Base-by-base conservation (phyloP, 2,888 invertebrate genomes). In the Amphimallon solstitiale region DNA sequence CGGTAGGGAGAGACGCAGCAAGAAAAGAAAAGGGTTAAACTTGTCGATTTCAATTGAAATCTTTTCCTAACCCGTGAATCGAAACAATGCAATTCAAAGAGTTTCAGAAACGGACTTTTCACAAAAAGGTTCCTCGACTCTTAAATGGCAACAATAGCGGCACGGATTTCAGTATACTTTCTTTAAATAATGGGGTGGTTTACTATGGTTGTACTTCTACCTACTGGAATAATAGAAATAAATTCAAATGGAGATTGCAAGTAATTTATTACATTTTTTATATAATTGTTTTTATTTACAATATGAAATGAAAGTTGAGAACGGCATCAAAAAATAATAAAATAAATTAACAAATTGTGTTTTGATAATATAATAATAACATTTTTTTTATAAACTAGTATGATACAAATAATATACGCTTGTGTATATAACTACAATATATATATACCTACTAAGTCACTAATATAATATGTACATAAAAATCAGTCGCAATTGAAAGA, bases 281-380 rank as follows among this genome's bases (percentile, higher is more conserved):
- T 12, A 37, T 40, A 10, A 14, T 35, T 12, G 43, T 45, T 29
- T 56, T 59, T 40, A 40, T 59, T 59, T 59, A 59, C 56, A 59
- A 5, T 59, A 7, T 51, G 7, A 51, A 23, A 40, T 38, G 19
- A 49, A 12, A 60, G 43, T 10, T 46, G 37, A 14, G 14, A 21
- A n/a, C n/a, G 21, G 15, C 38, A 49, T 48, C 3, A 14, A 19
- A 40, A 40, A 23, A 14, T 46, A 68, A 48, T 40, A 21, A 61
- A 69, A 70, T 71, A 70, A 69, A 66, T 71, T 63, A 71, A 71
- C 67, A 70, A 67, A 61, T 61, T 64, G 62, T 21, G n/a, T 23
- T 23, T 29, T 7, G 5, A 21, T 40, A 40, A 40, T 40, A 54
- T 38, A 38, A 15, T 10, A 46, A 60, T 68, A 67, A 70, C 68